Base-by-base conservation (phyloP, 2,797 vertebrate species). In the Oreochromis grahami region DNA sequence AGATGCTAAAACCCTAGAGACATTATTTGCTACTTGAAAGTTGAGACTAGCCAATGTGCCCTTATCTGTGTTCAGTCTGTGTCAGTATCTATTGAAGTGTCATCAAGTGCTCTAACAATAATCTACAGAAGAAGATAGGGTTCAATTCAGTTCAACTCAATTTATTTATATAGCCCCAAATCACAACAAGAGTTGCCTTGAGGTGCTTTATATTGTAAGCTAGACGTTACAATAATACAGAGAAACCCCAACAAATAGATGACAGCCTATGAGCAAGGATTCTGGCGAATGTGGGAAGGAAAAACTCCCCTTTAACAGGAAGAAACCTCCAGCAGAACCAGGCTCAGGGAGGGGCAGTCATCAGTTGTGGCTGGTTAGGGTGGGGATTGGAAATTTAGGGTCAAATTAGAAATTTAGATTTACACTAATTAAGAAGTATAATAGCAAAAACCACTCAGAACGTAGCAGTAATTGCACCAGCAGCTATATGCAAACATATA, bases 311-410 rank as follows among this genome's bases (percentile, higher is more conserved):
- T 63, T 63, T 36, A 63, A 36, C 58, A 63, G 58, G 17, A 63
- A 36, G 17, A 36, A 63, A 63, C 10, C 17, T 36, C 0, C 32
- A 12, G 17, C 0, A 6, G 58, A 36, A 2, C 32, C 17, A 3
- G 17, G 29, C 56, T 60, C 9, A 34, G 56, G 8, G 8, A 58
- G 29, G 15, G 0, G 15, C 17, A 0, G 29, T 34, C 56, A 34
- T 34, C 29, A 12, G 32, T 0, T 19, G 32, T n/a, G 56, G 36
- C 1, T 60, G 32, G 6, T 36, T 60, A 60, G 32, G 4, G 58
- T 60, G 32, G 32, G 17, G 17, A n/a, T 12, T 12, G 32, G 1
- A 60, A 51, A 34, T 60, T 19, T 60, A 60, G 3, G 1, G 19
- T 51, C 48, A n/a, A 51, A 50, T 9, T 50, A 8, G 17, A 32